These are phyloP conservation scores for Porites lobata DNA, from an alignment of 92 coral and sea anemone species.

Conservation along the genomic window DNA sequence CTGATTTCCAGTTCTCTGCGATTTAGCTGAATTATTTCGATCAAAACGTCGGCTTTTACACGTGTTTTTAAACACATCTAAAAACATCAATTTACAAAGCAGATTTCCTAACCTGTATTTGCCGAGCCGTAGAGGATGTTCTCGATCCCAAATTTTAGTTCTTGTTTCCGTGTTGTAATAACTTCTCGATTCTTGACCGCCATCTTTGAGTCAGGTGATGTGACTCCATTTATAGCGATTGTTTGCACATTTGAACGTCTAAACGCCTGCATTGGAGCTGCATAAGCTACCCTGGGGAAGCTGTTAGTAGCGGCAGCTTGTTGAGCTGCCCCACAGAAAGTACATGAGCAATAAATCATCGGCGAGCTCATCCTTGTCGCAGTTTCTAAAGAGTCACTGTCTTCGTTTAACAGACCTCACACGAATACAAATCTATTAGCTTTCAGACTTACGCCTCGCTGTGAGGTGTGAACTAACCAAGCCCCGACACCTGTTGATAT, in stretches of 20 bases:
- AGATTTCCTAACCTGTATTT: slow-evolving; percentile 21
- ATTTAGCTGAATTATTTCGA: neutral
- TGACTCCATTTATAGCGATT: neutral
- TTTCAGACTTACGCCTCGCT: neutral
- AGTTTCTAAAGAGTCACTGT: neutral
- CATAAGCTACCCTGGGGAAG: neutral
- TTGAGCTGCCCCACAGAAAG: slow-evolving; percentile 5
- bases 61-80: neutral
- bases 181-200: neutral
- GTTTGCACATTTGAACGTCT: neutral
- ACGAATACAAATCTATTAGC: neutral
- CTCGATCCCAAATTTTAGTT: slow-evolving; percentile 67
- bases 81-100: neutral
- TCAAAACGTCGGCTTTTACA: slow-evolving; percentile 1
- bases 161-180: neutral
- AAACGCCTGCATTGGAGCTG: neutral
- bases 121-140: slow-evolving; percentile 49
- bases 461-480: slow-evolving; percentile 12
- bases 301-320: neutral
- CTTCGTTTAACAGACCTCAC: slow-evolving; percentile 38
- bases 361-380: neutral
- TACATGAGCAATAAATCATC: slow-evolving; percentile 32
- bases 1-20: too few relatives aligned
- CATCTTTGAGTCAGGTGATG: neutral
- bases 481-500: slow-evolving; percentile 20